These are phyloP conservation scores for Spea multiplicata DNA, from an alignment of 2,113 vertebrate species.

Conservation along the genomic window DNA sequence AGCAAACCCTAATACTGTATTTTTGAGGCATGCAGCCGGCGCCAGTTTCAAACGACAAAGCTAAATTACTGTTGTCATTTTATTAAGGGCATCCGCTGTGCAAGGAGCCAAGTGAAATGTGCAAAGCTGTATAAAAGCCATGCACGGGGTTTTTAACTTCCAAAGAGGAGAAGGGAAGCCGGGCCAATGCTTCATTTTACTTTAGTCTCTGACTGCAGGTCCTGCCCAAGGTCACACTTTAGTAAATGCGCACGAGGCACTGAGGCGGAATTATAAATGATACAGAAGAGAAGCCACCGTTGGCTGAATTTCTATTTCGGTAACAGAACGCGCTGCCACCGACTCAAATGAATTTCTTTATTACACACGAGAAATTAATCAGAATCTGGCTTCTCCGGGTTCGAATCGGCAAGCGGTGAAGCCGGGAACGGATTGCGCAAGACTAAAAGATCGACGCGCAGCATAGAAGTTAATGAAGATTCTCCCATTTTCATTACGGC, in stretches of 20 bases:
- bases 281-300: slow-evolving; percentile 69
- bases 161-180: slow-evolving; percentile 69
- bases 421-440: slow-evolving; percentile 36
- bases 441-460: slow-evolving; percentile 29
- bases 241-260: slow-evolving; percentile 71
- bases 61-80: slow-evolving; percentile 99
- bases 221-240: slow-evolving; percentile 78
- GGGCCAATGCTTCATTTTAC: slow-evolving; percentile 76
- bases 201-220: slow-evolving; percentile 74
- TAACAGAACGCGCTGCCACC: slow-evolving; percentile 65
- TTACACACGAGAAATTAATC: slow-evolving; percentile 61
- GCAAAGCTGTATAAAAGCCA: slow-evolving; percentile 82
- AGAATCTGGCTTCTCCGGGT: slow-evolving; percentile 51
- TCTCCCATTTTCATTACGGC: slow-evolving; percentile 40
- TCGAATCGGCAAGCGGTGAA: slow-evolving; percentile 57
- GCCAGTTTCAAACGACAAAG: slow-evolving; percentile 94
- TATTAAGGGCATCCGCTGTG: slow-evolving; percentile 98
- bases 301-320: slow-evolving; percentile 71
- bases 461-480: slow-evolving; percentile 40
- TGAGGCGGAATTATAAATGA: slow-evolving; percentile 74
- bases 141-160: slow-evolving; percentile 84
- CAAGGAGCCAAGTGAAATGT: slow-evolving; percentile 91
- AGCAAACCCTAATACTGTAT: slow-evolving; percentile 94
- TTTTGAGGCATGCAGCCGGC: slow-evolving; percentile 91
- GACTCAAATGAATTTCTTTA: slow-evolving; percentile 73